Conservation (phyloP, 2,797 vertebrate genomes). For the Peromyscus aztecus region DNA sequence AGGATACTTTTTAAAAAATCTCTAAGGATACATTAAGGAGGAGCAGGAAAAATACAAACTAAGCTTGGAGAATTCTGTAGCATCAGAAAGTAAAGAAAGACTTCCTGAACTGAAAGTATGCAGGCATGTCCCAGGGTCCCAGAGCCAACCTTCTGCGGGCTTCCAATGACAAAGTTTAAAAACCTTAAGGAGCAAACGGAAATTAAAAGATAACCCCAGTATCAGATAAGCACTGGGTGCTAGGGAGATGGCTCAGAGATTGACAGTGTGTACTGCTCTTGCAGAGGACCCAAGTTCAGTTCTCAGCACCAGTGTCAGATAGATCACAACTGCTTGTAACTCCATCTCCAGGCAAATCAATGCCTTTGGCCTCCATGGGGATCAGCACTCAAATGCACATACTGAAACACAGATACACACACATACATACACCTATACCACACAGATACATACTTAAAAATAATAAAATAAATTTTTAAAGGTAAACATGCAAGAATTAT, state of each 20-base stretch:
- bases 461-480: not conserved
- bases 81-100: not conserved
- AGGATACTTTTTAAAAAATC: not conserved
- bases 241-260: not conserved
- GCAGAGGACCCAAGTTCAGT: not conserved
- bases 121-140: not conserved
- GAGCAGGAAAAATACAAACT: not conserved
- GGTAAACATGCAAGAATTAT: not conserved
- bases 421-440: no score
- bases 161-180: not conserved
- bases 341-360: not conserved
- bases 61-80: not conserved
- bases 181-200: not conserved
- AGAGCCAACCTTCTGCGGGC: not conserved
- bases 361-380: not conserved
- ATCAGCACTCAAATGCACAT: not conserved
- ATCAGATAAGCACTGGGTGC: not conserved
- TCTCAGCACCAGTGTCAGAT: no score
- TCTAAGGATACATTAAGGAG: not conserved
- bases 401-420: not conserved
- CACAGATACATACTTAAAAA: not conserved
- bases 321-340: not conserved
- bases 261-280: no score
- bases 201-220: not conserved
- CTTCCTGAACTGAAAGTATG: not conserved